These are phyloP conservation scores for Drosophila pegasa DNA, from an alignment of 2,888 invertebrate genomes.

Conservation along the genomic window DNA sequence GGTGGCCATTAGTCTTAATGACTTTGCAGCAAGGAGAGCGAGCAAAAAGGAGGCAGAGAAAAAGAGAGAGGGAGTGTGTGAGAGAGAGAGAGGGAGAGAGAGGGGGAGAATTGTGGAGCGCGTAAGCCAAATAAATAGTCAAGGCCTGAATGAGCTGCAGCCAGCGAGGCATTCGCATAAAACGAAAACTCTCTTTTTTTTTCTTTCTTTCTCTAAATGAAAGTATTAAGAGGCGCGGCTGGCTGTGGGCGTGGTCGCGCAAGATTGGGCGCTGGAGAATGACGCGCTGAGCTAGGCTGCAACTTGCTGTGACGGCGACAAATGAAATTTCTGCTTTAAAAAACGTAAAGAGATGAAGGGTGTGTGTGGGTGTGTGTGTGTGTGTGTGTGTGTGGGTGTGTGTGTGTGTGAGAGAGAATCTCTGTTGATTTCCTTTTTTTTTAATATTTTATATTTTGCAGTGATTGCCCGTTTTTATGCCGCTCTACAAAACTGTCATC, in stretches of 20 bases:
- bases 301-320: slow-evolving; percentile 2
- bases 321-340: slow-evolving; percentile 6
- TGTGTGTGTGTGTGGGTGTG: slow-evolving; percentile 28
- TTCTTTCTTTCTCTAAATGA: slow-evolving; percentile 24
- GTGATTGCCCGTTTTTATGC: slow-evolving; percentile 5
- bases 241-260: slow-evolving; percentile 1
- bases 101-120: not conserved
- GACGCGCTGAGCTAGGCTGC: not conserved
- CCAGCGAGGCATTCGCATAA: slow-evolving; percentile 29
- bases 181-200: slow-evolving; percentile 46
- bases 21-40: slow-evolving; percentile 50
- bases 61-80: slow-evolving; percentile 1
- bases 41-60: not conserved
- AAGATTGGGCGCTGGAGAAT: not conserved
- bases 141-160: slow-evolving; percentile 50
- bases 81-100: not conserved
- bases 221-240: slow-evolving; percentile 43
- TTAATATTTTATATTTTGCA: not conserved
- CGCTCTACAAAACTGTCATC: slow-evolving; percentile 23
- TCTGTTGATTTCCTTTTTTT: not conserved
- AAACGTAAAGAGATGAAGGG: not conserved
- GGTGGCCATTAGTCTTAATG: slow-evolving; percentile 81
- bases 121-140: slow-evolving; percentile 38
- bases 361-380: not conserved
- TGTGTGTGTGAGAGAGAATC: not conserved